Conservation (phyloP, 2,797 vertebrate species). For the Hydrolagus colliei region DNA sequence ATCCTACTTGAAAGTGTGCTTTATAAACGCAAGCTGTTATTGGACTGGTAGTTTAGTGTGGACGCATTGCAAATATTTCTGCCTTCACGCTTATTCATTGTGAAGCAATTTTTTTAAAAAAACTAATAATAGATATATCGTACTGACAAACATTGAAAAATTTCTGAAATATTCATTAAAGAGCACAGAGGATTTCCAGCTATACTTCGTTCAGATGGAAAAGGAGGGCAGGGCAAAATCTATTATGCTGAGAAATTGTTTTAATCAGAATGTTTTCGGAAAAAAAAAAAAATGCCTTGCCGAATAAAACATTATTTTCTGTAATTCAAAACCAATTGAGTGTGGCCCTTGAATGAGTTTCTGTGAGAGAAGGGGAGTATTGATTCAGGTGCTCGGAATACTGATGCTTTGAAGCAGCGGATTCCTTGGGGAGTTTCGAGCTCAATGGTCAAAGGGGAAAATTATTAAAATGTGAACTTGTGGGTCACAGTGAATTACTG, state of each 20-base stretch:
- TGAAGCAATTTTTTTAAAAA: background rate
- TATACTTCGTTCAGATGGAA: background rate
- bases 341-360: constrained; percentile 25
- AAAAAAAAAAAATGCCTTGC: background rate
- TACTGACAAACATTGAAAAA: background rate
- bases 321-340: constrained; percentile 28
- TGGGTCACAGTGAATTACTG: constrained; percentile 45
- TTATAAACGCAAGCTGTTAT: no score
- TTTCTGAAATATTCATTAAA: background rate
- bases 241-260: background rate
- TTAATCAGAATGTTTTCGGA: background rate
- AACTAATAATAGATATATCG: background rate
- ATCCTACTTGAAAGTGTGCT: no score
- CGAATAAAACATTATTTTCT: constrained; percentile 8
- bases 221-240: background rate
- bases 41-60: no score
- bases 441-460: constrained; percentile 46
- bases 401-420: constrained; percentile 42
- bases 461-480: constrained; percentile 51
- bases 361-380: constrained; percentile 45
- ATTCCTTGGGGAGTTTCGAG: constrained; percentile 43
- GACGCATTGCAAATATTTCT: background rate
- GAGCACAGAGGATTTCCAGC: background rate
- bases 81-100: background rate
- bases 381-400: constrained; percentile 44